phyloP scores from a whole-genome alignment of 2,888 invertebrate species.

The Amorpha juglandis region DNA sequence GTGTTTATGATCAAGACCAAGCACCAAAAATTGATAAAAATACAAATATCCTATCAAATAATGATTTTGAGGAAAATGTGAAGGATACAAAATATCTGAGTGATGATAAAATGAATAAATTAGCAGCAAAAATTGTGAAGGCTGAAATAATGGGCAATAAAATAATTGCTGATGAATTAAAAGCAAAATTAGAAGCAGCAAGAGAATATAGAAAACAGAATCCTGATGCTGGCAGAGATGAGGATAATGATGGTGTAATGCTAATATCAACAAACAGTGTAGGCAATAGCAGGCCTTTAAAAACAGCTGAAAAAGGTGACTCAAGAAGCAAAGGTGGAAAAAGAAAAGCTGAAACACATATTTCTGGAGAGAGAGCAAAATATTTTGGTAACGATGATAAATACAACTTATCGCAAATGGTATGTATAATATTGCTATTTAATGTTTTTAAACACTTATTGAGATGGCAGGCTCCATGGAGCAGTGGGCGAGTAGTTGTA shows the following conservation, averaged over 20 bases:
- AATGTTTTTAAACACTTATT: neutral
- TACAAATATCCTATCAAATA: slow-evolving; percentile 25
- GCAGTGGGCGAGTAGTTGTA: no score
- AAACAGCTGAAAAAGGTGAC: slow-evolving; percentile 69
- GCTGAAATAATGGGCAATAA: slow-evolving; percentile 96
- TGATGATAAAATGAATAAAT: slow-evolving; percentile 94
- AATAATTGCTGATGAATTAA: slow-evolving; percentile 88
- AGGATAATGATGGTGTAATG: slow-evolving; percentile 84
- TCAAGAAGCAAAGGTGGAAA: slow-evolving; percentile 73
- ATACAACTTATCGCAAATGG: slow-evolving; percentile 93
- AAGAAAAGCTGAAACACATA: slow-evolving; percentile 88
- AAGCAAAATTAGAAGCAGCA: slow-evolving; percentile 89
- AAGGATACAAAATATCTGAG: slow-evolving; percentile 77
- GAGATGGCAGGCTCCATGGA: no score
- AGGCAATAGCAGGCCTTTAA: slow-evolving; percentile 88
- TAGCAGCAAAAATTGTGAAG: slow-evolving; percentile 95
- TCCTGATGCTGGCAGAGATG: slow-evolving; percentile 57
- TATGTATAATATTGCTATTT: slow-evolving; percentile 44
- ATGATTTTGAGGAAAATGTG: slow-evolving; percentile 23
- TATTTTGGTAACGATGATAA: slow-evolving; percentile 97
- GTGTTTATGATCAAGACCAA: neutral
- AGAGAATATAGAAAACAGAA: slow-evolving; percentile 80
- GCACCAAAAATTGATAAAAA: slow-evolving; percentile 30
- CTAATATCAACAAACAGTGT: slow-evolving; percentile 87
- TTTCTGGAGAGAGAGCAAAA: slow-evolving; percentile 88